These are phyloP conservation scores for Patagioenas fasciata DNA, from an alignment of 2,113 vertebrate genomes.

Conservation along the genomic window DNA sequence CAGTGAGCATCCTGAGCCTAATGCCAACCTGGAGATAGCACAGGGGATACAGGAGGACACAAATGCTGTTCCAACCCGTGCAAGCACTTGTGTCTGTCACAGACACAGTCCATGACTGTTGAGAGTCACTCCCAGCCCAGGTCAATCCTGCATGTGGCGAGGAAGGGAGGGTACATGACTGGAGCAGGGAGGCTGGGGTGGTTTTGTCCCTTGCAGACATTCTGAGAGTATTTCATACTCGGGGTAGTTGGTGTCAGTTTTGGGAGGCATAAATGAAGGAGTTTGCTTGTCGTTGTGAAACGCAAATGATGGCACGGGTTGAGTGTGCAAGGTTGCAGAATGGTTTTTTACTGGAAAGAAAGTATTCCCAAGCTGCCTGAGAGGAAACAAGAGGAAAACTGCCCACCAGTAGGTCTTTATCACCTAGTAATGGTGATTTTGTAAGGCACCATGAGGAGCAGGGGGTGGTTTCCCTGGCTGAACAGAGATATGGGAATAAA, in stretches of 20 bases:
- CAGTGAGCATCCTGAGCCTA: not conserved
- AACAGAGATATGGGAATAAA: not conserved
- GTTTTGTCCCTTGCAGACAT: not conserved
- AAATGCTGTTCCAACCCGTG: not conserved
- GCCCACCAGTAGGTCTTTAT: not conserved
- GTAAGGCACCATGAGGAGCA: not conserved
- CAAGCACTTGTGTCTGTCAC: not conserved
- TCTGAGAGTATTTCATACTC: not conserved
- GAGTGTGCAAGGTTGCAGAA: not conserved
- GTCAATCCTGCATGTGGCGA: rapidly evolving
- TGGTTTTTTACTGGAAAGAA: not conserved
- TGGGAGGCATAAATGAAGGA: not conserved
- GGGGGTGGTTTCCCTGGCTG: not conserved
- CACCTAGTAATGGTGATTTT: not conserved
- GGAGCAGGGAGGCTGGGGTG: not conserved
- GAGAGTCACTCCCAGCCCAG: not conserved
- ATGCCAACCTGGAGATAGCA: not conserved
- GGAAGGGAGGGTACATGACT: not conserved
- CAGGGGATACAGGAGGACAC: not conserved
- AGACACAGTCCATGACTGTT: not conserved
- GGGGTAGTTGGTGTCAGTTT: not conserved
- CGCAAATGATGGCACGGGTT: rapidly evolving
- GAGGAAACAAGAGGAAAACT: not conserved
- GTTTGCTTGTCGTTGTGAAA: not conserved
- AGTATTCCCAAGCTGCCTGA: not conserved